Evolutionary conservation across 2,888 invertebrate species (phyloP).

Genomic region (Drosophila meridiana): DNA sequence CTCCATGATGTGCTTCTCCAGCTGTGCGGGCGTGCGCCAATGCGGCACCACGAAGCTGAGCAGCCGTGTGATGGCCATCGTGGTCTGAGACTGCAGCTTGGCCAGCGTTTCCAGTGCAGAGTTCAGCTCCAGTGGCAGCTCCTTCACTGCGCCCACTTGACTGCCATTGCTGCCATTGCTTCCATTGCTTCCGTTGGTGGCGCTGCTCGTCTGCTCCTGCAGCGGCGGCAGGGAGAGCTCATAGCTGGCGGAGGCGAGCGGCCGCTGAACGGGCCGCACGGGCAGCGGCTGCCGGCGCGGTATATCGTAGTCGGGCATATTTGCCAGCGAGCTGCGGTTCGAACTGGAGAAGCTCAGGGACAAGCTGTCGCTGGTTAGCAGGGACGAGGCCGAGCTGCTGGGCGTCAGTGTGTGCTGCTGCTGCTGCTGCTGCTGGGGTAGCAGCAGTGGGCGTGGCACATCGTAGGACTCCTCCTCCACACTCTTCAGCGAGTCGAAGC

Average conservation of each 20-base stretch:
- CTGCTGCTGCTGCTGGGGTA: conserved; percentile 68
- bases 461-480: conserved; percentile 87
- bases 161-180: conserved; percentile 6
- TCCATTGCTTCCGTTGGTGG: background rate
- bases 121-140: conserved; percentile 90
- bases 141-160: conserved; percentile 84
- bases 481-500: conserved; percentile 81
- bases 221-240: conserved; percentile 87
- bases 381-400: conserved; percentile 89
- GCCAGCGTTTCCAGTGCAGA: conserved; percentile 91
- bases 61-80: conserved; percentile 91
- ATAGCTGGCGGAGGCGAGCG: conserved; percentile 85
- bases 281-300: conserved; percentile 86
- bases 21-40: conserved; percentile 92
- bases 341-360: conserved; percentile 86
- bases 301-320: conserved; percentile 90
- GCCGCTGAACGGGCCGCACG: conserved; percentile 73
- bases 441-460: conserved; percentile 87
- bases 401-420: conserved; percentile 87
- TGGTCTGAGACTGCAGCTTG: conserved; percentile 92
- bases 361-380: conserved; percentile 88
- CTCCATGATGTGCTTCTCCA: conserved; percentile 92
- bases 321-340: conserved; percentile 86
- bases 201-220: conserved; percentile 64
- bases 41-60: conserved; percentile 92